Conservation (phyloP, 2,113 vertebrate species). For the Amphiprion percula region DNA sequence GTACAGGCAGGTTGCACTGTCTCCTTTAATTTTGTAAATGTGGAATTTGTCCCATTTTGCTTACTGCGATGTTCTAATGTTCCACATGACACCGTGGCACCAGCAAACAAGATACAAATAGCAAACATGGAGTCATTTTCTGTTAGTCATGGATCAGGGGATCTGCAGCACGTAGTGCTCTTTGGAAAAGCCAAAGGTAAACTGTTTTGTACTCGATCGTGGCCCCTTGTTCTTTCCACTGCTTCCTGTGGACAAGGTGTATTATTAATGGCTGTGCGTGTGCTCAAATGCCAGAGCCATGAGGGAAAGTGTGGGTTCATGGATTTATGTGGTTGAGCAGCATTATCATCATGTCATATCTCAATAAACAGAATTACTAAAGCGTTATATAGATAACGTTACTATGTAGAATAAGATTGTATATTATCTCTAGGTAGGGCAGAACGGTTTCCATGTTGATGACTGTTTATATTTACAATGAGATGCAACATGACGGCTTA, state of each 20-base stretch:
- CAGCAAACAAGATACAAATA: conserved; percentile 23
- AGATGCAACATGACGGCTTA: not conserved
- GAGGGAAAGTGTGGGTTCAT: conserved; percentile 19
- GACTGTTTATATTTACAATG: not conserved
- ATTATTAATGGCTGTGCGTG: conserved; percentile 63
- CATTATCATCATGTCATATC: conserved; percentile 9
- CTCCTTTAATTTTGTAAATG: not conserved
- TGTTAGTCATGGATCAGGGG: conserved; percentile 60
- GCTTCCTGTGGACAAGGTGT: conserved; percentile 40
- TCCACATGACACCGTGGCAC: not conserved
- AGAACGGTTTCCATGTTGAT: not conserved
- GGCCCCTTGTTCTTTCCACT: conserved; percentile 12
- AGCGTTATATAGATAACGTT: not conserved
- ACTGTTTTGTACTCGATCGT: conserved; percentile 18
- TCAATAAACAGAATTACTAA: not conserved
- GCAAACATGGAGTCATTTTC: conserved; percentile 53
- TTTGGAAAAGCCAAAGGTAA: conserved; percentile 4
- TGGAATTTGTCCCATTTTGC: conserved; percentile 2
- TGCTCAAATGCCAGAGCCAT: conserved; percentile 3
- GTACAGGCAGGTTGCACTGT: not conserved
- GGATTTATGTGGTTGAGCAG: conserved; percentile 11
- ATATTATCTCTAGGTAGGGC: not conserved
- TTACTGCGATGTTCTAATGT: conserved; percentile 54
- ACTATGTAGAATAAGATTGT: not conserved
- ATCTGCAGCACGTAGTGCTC: conserved; percentile 25